Base-by-base conservation (phyloP, 2,113 vertebrate species). In the Mesitornis unicolor region DNA sequence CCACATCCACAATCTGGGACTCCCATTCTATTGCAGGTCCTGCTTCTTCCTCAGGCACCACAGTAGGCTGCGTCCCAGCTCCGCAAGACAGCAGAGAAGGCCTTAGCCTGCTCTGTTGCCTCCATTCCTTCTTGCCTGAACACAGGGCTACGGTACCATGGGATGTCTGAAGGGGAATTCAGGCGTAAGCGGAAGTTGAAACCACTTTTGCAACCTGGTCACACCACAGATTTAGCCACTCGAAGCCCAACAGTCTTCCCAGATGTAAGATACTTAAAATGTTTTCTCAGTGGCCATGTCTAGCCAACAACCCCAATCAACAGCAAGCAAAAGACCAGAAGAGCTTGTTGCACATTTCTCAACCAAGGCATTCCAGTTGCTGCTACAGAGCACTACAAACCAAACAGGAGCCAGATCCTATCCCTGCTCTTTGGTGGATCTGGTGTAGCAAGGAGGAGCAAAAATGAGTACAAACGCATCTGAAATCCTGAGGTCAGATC, bases 361-460 rank as follows among this genome's bases (percentile, higher is more conserved):
- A 51, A 11, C 6, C 12, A 64, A 83, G 26, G 26, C n/a, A 33
- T 71, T 82, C 48, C 29, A 38, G 25, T 1, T 84, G 51, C 47
- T 0, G 0, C 40, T 53, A 9, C 0, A 6, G 28, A 56, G 21
- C 10, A 7, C n/a, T 43, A 51, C 28, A 57, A 71, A 65, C 38
- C 14, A 28, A 87, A 26, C 3, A 59, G 47, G 11, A 89, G 31
- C 22, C 28, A 87, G 38, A 86, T 68, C 36, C 38, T 35, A 76
- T 50, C 25, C 28, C 8, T 0, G 1, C n/a, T 67, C 13, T 8
- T 86, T 15, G 18, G 29, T 7, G 3, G 29, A 79, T 22, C 63
- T 45, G 29, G 19, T 54, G 21, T 42, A 81, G 56, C 65, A 47
- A 89, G 29, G 45, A 75, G 38, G 8, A 84, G 20, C 8, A 83